phyloP scores from a whole-genome alignment of 1,140 invertebrate species.

The Pygmarrhopalites habei region DNA sequence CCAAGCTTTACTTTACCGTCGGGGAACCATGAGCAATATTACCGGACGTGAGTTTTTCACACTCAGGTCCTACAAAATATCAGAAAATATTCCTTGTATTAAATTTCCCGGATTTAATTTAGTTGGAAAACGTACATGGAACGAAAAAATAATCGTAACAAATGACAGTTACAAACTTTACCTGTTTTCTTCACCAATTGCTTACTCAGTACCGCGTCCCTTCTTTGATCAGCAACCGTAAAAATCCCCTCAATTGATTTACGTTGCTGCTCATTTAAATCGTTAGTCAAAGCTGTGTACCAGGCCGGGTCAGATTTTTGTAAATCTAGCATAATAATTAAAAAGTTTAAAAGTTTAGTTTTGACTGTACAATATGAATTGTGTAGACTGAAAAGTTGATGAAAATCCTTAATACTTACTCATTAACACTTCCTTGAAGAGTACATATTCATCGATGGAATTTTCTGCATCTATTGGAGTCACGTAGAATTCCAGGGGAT shows the following conservation, averaged over 20 bases:
- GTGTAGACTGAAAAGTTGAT: too few relatives aligned
- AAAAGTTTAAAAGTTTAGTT: background rate
- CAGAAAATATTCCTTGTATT: too few relatives aligned
- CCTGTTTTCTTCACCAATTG: constrained; percentile 88
- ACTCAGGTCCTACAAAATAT: too few relatives aligned
- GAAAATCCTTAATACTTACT: too few relatives aligned
- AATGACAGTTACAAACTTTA: constrained; percentile 42
- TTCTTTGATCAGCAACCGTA: constrained; percentile 81
- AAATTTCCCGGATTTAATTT: too few relatives aligned
- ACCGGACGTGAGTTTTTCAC: too few relatives aligned
- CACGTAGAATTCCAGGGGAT: constrained; percentile 75
- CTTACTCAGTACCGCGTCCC: constrained; percentile 86
- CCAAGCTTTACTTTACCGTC: too few relatives aligned
- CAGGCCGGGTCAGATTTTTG: constrained; percentile 70
- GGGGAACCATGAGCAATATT: too few relatives aligned
- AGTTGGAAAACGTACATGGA: too few relatives aligned
- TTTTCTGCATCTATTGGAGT: constrained; percentile 86
- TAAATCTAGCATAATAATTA: constrained; percentile 51
- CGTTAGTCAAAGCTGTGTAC: constrained; percentile 72
- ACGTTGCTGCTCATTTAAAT: constrained; percentile 70
- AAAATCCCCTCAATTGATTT: constrained; percentile 81
- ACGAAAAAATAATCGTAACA: too few relatives aligned
- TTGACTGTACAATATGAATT: background rate
- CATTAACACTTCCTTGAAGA: constrained; percentile 83
- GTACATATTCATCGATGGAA: constrained; percentile 83